phyloP scores from a whole-genome alignment of 2,888 invertebrate genomes.

The Silvanus unidentatus region DNA sequence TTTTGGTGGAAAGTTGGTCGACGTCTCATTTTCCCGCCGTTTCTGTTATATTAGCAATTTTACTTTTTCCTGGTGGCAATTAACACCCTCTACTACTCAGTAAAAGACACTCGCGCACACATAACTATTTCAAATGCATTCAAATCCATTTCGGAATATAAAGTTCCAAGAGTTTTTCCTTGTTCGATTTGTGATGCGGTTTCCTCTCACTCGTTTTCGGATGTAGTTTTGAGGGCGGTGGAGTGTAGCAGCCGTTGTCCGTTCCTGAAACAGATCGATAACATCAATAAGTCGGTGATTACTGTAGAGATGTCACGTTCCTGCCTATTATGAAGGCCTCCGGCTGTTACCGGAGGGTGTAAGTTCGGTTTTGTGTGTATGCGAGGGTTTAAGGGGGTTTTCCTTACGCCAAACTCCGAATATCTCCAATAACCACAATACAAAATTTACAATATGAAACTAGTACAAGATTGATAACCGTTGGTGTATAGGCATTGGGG shows the following conservation, averaged over 20 bases:
- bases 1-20: no score
- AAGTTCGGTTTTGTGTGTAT: not conserved
- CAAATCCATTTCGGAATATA: no score
- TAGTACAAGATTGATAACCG: conserved; percentile 11
- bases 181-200: no score
- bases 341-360: conserved; percentile 14
- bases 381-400: no score
- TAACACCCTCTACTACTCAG: no score
- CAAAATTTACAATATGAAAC: conserved; percentile 14
- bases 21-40: conserved; percentile 33
- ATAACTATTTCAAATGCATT: no score
- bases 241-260: conserved; percentile 9
- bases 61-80: no score
- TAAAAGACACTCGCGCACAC: no score
- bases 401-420: conserved; percentile 5
- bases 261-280: conserved; percentile 29
- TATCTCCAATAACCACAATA: conserved; percentile 9
- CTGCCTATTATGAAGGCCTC: conserved; percentile 19
- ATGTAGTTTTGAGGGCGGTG: no score
- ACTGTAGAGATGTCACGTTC: conserved; percentile 21
- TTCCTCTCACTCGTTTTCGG: no score
- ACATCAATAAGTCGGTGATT: conserved; percentile 27
- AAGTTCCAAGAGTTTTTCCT: no score
- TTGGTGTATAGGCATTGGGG: not conserved
- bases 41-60: no score